phyloP scores from a whole-genome alignment of 2,888 invertebrate genomes.

The Acanthosepion lycidas region DNA sequence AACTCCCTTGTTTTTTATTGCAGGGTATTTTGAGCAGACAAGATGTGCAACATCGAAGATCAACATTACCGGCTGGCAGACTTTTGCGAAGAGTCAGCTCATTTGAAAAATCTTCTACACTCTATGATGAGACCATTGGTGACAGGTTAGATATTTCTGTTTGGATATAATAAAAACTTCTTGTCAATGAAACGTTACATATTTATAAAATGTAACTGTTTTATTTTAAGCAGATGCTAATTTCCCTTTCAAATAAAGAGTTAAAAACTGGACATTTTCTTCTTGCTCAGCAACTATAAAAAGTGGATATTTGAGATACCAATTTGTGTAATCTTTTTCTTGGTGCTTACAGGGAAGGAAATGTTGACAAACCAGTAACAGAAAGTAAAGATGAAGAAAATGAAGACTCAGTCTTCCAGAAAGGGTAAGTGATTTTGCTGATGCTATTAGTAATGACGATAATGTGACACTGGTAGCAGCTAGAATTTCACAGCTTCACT shows the following conservation, averaged over 20 bases:
- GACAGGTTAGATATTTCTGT: neutral
- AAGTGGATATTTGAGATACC: too few species aligned
- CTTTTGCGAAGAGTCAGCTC: slow-evolving; percentile 40
- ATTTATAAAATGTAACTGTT: neutral
- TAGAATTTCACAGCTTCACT: neutral
- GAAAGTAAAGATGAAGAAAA: neutral
- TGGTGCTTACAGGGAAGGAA: neutral
- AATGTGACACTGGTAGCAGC: neutral
- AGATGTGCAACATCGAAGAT: slow-evolving; percentile 40
- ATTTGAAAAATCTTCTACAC: neutral
- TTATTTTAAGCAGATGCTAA: neutral
- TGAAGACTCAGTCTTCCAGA: neutral
- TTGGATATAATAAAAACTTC: too few species aligned
- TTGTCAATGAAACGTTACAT: too few species aligned
- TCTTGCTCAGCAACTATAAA: too few species aligned
- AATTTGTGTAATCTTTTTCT: neutral
- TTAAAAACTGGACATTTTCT: too few species aligned
- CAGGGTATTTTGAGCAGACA: slow-evolving; percentile 39
- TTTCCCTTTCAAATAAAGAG: neutral
- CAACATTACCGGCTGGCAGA: slow-evolving; percentile 45
- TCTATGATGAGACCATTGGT: neutral
- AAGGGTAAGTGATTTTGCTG: neutral
- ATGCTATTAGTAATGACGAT: neutral
- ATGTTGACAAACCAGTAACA: neutral
- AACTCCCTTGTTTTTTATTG: slow-evolving; percentile 25